Base-by-base conservation (phyloP, 2,113 vertebrate species). In the Copsychus sechellarum region DNA sequence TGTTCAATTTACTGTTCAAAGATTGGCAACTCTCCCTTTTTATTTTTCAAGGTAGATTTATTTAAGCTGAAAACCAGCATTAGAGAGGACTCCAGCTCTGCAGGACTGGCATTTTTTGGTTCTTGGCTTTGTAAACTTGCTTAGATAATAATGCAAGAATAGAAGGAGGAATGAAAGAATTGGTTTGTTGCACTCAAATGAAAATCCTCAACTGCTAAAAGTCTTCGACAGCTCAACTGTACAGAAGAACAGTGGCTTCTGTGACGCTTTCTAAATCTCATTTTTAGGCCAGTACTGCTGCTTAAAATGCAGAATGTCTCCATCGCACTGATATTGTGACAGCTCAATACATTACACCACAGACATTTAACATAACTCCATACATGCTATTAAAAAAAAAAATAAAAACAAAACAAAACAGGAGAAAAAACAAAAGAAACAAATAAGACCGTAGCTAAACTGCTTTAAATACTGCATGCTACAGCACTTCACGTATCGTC, bases 401-500 rank as follows among this genome's bases (percentile, higher is more conserved):
- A 8, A 51, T 26, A 9, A 11, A 13, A 8, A 8, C 24, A 57
- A 17, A 22, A n/a, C 23, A 69, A 61, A 73, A 47, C 25, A 56
- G 33, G 5, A 50, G 24, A 20, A 36, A 38, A 51, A 60, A 54
- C 4, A 69, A 95, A 95, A 64, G 11, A 89, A 97, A 92, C 71
- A 95, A 95, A 33, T 93, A 71, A 96, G 97, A 97, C 96, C 92
- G 97, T 95, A 97, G 97, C 97, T 96, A 97, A 96, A 97, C 96
- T 96, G 97, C 97, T 98, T 97, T 96, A 97, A 98, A 98, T 98
- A 98, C 98, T 98, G 98, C 99, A 99, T 99, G 98, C 98, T 98
- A 98, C 98, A 98, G 98, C 96, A 97, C 98, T 97, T 96, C 97
- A 91, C 61, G 97, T 93, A 94, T 92, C 97, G 31, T 97, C 74